Conservation (phyloP, 37 sponge, comb jelly and placozoan species). For the Cliona cf. orientalis region DNA sequence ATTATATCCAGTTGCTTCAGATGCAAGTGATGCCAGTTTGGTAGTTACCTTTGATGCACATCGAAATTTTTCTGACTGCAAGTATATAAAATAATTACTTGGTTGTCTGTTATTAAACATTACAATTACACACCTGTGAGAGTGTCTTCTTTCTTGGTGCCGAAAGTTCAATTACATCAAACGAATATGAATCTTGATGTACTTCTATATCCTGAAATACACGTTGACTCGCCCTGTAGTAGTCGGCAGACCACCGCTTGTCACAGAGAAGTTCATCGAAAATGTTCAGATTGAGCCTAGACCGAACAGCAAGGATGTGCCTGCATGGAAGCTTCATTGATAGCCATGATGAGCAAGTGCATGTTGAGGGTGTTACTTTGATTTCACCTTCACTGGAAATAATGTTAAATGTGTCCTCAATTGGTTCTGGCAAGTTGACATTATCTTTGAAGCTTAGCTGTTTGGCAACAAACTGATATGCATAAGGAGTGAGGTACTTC, state of each 20-base stretch:
- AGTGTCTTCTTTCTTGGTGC: constrained; percentile 11
- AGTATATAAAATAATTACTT: not conserved
- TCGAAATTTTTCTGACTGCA: not conserved
- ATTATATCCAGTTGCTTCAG: not conserved
- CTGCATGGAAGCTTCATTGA: constrained; percentile 59
- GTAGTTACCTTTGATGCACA: not conserved
- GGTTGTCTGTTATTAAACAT: not conserved
- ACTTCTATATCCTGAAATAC: not conserved
- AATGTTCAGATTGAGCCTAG: constrained; percentile 4
- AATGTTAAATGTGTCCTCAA: not conserved
- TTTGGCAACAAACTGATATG: constrained; percentile 19
- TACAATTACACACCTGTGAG: constrained; percentile 10
- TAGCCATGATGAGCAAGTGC: constrained; percentile 21
- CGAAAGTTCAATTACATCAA: not conserved
- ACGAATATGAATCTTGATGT: not conserved
- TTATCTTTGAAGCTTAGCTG: constrained; percentile 25
- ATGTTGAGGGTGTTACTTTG: not conserved
- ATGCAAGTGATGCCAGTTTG: not conserved
- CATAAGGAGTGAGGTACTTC: constrained; percentile 34
- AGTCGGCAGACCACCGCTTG: not conserved
- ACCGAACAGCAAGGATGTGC: constrained; percentile 43
- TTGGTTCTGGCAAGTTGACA: not conserved
- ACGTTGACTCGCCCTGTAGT: constrained; percentile 1
- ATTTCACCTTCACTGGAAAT: not conserved
- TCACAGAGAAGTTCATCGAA: constrained; percentile 45